Evolutionary conservation across 2,888 invertebrate genomes (phyloP).

Genomic region (Xanthorhoe spadicearia): DNA sequence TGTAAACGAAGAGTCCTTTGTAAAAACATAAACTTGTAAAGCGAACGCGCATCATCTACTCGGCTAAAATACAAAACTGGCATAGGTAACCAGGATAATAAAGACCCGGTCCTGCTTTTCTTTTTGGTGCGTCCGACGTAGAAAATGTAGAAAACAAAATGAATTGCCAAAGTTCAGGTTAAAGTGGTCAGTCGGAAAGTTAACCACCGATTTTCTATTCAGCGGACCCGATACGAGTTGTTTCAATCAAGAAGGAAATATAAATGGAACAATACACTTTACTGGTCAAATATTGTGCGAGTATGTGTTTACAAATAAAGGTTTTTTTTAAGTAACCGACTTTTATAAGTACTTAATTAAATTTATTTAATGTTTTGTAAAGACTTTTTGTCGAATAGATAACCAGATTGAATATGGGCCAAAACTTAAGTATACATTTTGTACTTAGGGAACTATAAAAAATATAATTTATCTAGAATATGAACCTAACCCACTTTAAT

Average conservation of each 20-base stretch:
- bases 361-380: neutral
- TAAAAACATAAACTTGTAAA: conserved; percentile 38
- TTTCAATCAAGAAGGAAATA: conserved; percentile 68
- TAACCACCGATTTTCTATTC: conserved; percentile 67
- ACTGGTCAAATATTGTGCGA: conserved; percentile 29
- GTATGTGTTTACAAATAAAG: conserved; percentile 22
- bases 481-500: neutral
- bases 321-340: neutral
- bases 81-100: conserved; percentile 48
- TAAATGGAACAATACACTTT: conserved; percentile 53
- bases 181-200: conserved; percentile 56
- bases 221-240: conserved; percentile 55
- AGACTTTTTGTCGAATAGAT: no score
- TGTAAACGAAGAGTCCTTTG: conserved; percentile 10
- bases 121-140: conserved; percentile 48
- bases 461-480: neutral
- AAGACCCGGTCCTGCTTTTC: conserved; percentile 47
- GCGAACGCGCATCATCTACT: conserved; percentile 36
- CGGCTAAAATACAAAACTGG: conserved; percentile 38
- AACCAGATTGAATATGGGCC: no score
- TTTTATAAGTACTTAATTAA: neutral
- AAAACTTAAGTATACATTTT: neutral
- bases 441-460: no score
- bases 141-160: conserved; percentile 57
- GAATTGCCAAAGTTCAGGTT: conserved; percentile 60